Conservation (phyloP, 2,797 vertebrate species). For the Lophotriccus pileatus region DNA sequence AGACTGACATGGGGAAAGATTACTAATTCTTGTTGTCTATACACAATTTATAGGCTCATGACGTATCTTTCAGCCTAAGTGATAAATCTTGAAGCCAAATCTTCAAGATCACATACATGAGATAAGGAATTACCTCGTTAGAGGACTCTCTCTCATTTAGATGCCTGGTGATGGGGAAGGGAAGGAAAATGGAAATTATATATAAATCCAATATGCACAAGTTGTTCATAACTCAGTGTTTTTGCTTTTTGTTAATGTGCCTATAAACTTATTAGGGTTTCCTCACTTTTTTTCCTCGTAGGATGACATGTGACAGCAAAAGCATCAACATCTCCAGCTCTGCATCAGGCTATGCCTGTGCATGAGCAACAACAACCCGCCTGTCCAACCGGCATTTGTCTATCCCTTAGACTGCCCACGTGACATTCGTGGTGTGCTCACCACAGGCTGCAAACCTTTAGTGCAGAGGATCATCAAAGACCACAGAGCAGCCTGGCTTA, state of each 20-base stretch:
- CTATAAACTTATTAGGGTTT: background rate
- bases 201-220: background rate
- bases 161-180: background rate
- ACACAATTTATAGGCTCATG: background rate
- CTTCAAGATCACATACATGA: background rate
- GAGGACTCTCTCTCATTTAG: background rate
- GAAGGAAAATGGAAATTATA: background rate
- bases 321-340: background rate
- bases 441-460: background rate
- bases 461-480: background rate
- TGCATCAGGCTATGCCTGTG: background rate
- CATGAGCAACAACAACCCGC: background rate
- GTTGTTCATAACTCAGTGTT: background rate
- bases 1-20: background rate
- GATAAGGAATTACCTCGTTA: background rate
- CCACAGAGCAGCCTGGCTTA: background rate
- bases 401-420: background rate
- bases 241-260: background rate
- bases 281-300: background rate
- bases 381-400: background rate
- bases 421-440: background rate
- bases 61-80: background rate
- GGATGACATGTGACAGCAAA: background rate
- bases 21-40: background rate
- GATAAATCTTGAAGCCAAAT: background rate